phyloP scores from a whole-genome alignment of 2,888 invertebrate species.

The Acrocyrtus sp. region DNA sequence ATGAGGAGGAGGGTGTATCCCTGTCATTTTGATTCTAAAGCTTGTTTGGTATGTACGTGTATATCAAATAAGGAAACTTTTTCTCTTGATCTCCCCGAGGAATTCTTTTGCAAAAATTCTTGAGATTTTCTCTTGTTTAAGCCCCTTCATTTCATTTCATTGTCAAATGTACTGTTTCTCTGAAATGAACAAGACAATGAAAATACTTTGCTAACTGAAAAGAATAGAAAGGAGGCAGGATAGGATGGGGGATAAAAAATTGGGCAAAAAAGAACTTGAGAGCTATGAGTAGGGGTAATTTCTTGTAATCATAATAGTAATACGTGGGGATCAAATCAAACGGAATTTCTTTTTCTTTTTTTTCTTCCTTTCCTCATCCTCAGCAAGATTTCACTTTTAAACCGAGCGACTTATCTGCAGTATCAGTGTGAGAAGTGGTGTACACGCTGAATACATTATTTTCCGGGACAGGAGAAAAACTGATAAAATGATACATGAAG shows the following conservation, averaged over 20 bases:
- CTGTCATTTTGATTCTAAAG: neutral
- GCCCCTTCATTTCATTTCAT: constrained; percentile 41
- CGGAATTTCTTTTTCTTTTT: neutral
- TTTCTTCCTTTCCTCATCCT: neutral
- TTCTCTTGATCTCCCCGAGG: constrained; percentile 28
- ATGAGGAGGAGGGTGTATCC: constrained; percentile 17
- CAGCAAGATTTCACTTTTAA: constrained; percentile 41
- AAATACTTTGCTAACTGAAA: constrained; percentile 11
- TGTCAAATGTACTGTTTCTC: constrained; percentile 33
- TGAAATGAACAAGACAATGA: constrained; percentile 42
- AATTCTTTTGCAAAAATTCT: constrained; percentile 40
- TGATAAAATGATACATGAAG: constrained; percentile 22
- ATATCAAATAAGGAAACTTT: neutral
- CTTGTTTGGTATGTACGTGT: neutral
- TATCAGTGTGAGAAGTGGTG: neutral
- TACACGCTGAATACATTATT: neutral
- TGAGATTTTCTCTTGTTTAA: constrained; percentile 39
- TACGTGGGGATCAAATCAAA: constrained; percentile 32
- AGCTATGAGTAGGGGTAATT: no score
- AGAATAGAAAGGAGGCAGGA: neutral
- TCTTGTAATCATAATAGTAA: constrained; percentile 25
- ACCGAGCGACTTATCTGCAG: constrained; percentile 3
- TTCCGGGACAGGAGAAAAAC: no score
- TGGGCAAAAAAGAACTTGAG: neutral
- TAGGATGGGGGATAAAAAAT: constrained; percentile 19